Percentiles rank a stretch among this genome's conserved stretches.
phyloP scores from a whole-genome alignment of 2,797 vertebrate genomes.

The Schizopygopsis malacanthus region DNA sequence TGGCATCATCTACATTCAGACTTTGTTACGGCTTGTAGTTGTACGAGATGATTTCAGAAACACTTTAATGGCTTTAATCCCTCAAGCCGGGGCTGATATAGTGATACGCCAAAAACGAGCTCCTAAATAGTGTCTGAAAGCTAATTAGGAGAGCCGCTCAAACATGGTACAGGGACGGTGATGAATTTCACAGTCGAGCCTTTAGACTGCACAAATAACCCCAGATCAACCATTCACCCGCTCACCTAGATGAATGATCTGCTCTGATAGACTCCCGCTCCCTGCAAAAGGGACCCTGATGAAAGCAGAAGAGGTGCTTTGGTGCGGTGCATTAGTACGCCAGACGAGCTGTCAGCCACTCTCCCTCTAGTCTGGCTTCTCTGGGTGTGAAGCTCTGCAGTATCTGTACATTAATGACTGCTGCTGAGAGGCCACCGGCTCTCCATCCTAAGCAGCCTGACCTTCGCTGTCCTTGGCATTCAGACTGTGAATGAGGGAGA shows the following conservation, averaged over 20 bases:
- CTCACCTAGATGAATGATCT: conserved; percentile 25
- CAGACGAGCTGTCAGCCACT: conserved; percentile 4
- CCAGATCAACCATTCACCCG: conserved; percentile 3
- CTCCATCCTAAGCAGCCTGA: conserved; percentile 45
- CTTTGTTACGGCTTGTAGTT: background rate
- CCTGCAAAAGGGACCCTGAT: conserved; percentile 16
- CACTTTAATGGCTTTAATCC: conserved; percentile 39
- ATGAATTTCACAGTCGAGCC: conserved; percentile 40
- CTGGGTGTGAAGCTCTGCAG: conserved; percentile 12
- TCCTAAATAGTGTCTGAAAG: conserved; percentile 52
- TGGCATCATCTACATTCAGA: conserved; percentile 33
- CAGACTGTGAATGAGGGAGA: conserved; percentile 1
- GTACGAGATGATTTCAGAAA: conserved; percentile 44
- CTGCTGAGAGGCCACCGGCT: conserved; percentile 38
- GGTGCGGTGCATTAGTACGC: conserved; percentile 23
- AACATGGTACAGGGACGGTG: background rate
- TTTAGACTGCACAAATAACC: conserved; percentile 32
- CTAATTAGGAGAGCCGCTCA: conserved; percentile 49
- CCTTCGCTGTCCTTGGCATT: conserved; percentile 49
- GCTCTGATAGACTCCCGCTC: conserved; percentile 1
- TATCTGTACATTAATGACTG: conserved; percentile 43
- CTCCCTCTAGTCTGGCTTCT: conserved; percentile 12
- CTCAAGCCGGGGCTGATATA: conserved; percentile 27
- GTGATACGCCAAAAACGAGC: conserved; percentile 41
- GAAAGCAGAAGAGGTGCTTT: background rate